Evolutionary conservation across 2,113 vertebrate species (phyloP).

Genomic region (Pterocles gutturalis): DNA sequence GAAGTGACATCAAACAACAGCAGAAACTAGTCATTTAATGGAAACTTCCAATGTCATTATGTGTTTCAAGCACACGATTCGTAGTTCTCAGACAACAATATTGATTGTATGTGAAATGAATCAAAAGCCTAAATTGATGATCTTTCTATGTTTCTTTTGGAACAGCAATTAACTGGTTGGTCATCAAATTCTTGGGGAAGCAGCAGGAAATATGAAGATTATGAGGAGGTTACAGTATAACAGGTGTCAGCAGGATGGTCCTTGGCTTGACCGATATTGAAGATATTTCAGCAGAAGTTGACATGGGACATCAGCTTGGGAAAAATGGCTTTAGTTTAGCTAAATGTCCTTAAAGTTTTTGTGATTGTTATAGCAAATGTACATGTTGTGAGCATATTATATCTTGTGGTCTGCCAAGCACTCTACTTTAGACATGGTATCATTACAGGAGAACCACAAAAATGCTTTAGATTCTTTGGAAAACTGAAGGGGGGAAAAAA

Average conservation of each 20-base stretch:
- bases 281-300: not conserved
- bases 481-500: not conserved
- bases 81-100: not conserved
- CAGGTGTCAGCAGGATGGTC: not conserved
- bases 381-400: not conserved
- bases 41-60: not conserved
- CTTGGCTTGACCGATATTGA: not conserved
- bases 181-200: not conserved
- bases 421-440: conserved; percentile 31
- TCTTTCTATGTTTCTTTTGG: not conserved
- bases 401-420: not conserved
- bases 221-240: not conserved
- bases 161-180: not conserved
- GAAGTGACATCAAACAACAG: not conserved
- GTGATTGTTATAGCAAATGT: not conserved
- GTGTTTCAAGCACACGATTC: not conserved
- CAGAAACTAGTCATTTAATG: not conserved
- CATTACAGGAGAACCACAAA: conserved; percentile 53
- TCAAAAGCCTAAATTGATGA: not conserved
- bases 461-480: conserved; percentile 44
- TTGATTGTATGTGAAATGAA: not conserved
- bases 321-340: not conserved
- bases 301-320: not conserved
- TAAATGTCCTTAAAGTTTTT: not conserved
- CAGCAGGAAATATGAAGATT: not conserved